Percentiles rank a stretch among this genome's conserved stretches.
phyloP scores from a whole-genome alignment of 2,113 vertebrate genomes.

The Menura novaehollandiae region DNA sequence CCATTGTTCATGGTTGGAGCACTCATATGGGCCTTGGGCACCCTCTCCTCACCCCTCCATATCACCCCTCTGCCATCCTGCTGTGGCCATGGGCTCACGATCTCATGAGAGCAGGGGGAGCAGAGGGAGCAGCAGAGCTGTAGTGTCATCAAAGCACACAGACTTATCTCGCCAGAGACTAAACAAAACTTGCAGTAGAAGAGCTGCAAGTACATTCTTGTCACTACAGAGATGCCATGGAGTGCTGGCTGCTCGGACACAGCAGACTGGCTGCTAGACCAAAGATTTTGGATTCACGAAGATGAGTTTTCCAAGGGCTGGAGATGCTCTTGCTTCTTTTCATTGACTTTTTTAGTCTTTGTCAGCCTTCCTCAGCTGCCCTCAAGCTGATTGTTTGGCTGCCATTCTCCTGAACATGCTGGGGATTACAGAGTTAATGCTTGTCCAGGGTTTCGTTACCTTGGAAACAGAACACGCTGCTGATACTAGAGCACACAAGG shows the following conservation, averaged over 20 bases:
- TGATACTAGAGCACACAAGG: not conserved
- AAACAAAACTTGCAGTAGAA: not conserved
- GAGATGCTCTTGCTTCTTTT: not conserved
- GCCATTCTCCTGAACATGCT: not conserved
- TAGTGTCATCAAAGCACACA: fast-evolving
- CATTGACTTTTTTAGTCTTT: not conserved
- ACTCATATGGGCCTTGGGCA: fast-evolving
- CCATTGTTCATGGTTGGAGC: fast-evolving
- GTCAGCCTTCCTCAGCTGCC: not conserved
- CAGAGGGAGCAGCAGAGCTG: not conserved
- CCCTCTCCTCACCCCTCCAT: not conserved
- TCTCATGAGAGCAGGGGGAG: fast-evolving
- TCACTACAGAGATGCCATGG: not conserved
- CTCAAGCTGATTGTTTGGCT: not conserved
- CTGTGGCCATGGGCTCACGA: fast-evolving
- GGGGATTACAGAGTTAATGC: not conserved
- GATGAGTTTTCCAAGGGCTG: not conserved
- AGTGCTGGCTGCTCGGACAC: not conserved
- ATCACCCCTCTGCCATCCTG: not conserved
- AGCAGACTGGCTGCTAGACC: not conserved
- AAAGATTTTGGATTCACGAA: not conserved
- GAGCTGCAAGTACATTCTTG: not conserved
- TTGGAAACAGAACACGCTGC: not conserved
- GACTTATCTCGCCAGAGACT: fast-evolving
- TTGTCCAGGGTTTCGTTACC: not conserved